Base-by-base conservation (phyloP, 2,888 invertebrate genomes). In the Pollenia amentaria region DNA sequence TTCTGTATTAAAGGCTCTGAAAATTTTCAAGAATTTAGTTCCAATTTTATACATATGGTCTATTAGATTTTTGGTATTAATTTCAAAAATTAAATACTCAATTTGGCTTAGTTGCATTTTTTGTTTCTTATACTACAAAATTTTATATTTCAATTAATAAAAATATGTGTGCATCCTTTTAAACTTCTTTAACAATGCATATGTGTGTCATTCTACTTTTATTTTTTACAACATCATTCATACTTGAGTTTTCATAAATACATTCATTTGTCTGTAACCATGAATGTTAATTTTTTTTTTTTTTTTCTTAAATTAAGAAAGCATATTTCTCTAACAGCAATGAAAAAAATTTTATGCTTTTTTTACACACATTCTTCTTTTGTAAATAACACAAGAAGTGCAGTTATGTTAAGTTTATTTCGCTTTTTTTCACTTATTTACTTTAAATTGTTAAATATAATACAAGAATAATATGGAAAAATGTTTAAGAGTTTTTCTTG, bases 281-380 rank as follows among this genome's bases (percentile, higher is more conserved):
- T 53, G 53, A 76, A 76, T 75, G 75, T 44, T 16, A 18, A 60
- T 29, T 29, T 29, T 29, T 29, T 29, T 29, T 6, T 29, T 29
- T 29, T 29, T 6, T 29, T 29, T 29, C 6, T 6, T 18, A 42
- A 64, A 60, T 10, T 38, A 65, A 8, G n/a, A 53, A 65, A 70
- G 40, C n/a, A 51, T 72, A 38, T 46, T 62, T 70, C 29, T 51
- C 16, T 69, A 44, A 60, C 42, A 53, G 44, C 57, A 46, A 38
- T 57, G 18, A 18, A 65, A 65, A 55, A 44, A 62, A 75, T 62
- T 77, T 70, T 55, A 38, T 53, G 70, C 70, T 40, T 70, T 77
- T n/a, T 77, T 70, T 57, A 40, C 64, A 42, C 77, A 77, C 57
- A 65, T 83, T 83, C 21, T 72, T 72, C 57, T 69, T 16, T 44